phyloP scores from a whole-genome alignment of 2,113 vertebrate genomes.

The Pithys albifrons region DNA sequence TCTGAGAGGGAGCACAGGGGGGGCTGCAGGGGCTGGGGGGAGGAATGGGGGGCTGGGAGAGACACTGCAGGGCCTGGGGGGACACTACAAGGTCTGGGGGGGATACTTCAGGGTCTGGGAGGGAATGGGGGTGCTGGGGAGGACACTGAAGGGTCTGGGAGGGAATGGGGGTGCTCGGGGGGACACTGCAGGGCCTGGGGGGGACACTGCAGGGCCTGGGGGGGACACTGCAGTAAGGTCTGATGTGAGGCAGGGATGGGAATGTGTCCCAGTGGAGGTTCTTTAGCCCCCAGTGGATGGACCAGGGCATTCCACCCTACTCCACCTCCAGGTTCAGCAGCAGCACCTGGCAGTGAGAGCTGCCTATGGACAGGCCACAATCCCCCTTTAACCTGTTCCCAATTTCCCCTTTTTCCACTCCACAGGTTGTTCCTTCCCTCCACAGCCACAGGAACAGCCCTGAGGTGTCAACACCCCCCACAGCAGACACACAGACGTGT shows the following conservation, averaged over 20 bases:
- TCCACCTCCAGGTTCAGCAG: neutral
- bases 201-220: neutral
- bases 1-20: neutral
- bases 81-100: too few species aligned
- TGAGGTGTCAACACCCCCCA: neutral
- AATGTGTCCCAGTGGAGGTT: neutral
- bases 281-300: neutral
- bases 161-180: too few species aligned
- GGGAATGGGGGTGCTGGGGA: neutral
- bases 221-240: neutral
- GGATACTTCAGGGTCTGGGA: too few species aligned
- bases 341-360: neutral
- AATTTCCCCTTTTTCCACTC: neutral
- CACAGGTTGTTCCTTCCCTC: neutral
- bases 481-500: neutral
- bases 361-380: neutral
- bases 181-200: too few species aligned
- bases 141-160: too few species aligned
- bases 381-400: neutral
- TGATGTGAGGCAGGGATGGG: neutral
- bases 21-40: too few species aligned
- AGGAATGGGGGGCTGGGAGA: too few species aligned
- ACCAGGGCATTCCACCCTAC: neutral
- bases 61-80: too few species aligned
- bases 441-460: rapidly evolving